Base-by-base conservation (phyloP, 2,888 invertebrate genomes). In the Drosophila vallismaia region DNA sequence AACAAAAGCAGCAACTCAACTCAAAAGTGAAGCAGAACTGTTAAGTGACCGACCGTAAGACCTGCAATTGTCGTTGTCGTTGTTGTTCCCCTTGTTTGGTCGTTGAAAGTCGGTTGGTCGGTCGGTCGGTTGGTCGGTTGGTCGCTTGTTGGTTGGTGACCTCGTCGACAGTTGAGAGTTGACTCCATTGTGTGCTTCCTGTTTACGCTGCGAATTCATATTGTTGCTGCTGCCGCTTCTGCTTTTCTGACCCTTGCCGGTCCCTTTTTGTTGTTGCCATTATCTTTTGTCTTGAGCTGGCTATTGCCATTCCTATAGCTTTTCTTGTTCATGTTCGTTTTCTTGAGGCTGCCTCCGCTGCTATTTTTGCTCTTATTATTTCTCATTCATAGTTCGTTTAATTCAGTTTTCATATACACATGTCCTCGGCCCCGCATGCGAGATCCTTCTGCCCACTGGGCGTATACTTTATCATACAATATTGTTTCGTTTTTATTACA, bases 401-500 rank as follows among this genome's bases (percentile, higher is more conserved):
- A 84, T 84, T 84, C 83, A 84, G 83, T 84, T 84, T 85, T 86
- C 85, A 84, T 84, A 84, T 74, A 77, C 60, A 74, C 53, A 72
- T 56, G 46, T 53, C 48, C 66, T 31, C 26, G 49, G 10, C 10
- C n/a, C n/a, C 5, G 36, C 36, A 36, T 36, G 36, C 14, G 19
- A 45, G 14, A 57, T 14, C 40, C 75, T 73, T 71, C 77, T 76
- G 84, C 83, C 84, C 86, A 85, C 77, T 79, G 87, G 84, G 84
- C 87, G 84, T 85, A 85, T 87, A 87, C 84, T 87, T 87, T 87
- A 84, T 84, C 86, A 86, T 86, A 76, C 83, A 86, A 81, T 86
- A 83, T 83, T 86, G 87, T 84, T 84, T 82, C 84, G 86, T 82
- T 82, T 82, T 82, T 82, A 82, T 82, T 86, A 82, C 84, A 82